phyloP scores from a whole-genome alignment of 2,797 vertebrate species.

The Petrocephalus sullivani region DNA sequence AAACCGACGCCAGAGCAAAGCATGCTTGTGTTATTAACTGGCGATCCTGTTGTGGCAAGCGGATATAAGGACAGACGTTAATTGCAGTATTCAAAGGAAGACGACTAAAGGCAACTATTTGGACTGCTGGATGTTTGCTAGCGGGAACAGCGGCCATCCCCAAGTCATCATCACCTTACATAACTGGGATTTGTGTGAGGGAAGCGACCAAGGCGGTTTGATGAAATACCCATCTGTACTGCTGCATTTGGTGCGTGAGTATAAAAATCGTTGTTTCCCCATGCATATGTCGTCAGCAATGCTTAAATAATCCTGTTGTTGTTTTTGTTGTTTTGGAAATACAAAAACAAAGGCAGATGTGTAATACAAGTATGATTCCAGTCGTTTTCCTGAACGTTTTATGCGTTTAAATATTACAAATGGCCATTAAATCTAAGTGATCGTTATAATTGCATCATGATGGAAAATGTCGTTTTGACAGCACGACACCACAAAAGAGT shows the following conservation, averaged over 20 bases:
- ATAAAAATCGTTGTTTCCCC: background rate
- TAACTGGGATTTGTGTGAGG: constrained; percentile 50
- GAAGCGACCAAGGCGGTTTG: constrained; percentile 22
- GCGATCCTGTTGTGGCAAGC: background rate
- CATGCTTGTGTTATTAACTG: constrained; percentile 7
- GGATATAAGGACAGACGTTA: background rate
- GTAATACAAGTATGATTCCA: background rate
- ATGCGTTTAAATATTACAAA: background rate
- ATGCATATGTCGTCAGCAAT: background rate
- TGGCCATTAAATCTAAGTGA: background rate
- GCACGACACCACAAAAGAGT: background rate
- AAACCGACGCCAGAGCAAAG: background rate
- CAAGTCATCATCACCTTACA: constrained; percentile 43
- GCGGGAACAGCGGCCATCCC: constrained; percentile 26
- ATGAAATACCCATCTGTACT: constrained; percentile 29
- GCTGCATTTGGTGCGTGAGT: constrained; percentile 6
- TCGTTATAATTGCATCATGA: background rate
- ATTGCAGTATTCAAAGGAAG: background rate
- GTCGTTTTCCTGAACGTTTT: background rate
- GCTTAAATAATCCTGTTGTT: background rate
- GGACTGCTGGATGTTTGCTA: constrained; percentile 1
- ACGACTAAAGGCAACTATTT: background rate
- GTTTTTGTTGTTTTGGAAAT: background rate
- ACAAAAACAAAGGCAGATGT: background rate
- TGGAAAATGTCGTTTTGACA: background rate